Evolutionary conservation across 1,140 invertebrate genomes (phyloP).

Genomic region (Papilio aristodemus): DNA sequence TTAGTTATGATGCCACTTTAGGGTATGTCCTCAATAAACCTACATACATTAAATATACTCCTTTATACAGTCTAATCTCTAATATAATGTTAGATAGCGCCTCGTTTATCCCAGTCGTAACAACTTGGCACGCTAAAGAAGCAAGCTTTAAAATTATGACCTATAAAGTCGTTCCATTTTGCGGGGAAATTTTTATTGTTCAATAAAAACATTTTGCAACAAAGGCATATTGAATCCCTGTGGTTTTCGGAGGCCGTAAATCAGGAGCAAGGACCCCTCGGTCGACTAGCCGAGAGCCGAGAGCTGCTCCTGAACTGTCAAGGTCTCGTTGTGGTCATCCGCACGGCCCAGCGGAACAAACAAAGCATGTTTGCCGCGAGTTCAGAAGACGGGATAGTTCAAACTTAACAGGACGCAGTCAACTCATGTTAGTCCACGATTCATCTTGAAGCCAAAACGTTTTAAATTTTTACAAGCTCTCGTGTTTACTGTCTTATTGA

Average conservation of each 20-base stretch:
- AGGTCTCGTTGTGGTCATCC: constrained; percentile 69
- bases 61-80: too few relatives aligned
- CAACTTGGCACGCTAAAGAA: constrained; percentile 41
- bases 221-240: constrained; percentile 77
- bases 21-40: too few relatives aligned
- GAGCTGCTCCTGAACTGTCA: constrained; percentile 73
- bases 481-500: neutral
- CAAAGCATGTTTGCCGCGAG: constrained; percentile 41
- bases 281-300: constrained; percentile 44
- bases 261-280: constrained; percentile 73
- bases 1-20: too few relatives aligned
- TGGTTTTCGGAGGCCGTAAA: constrained; percentile 74
- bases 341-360: constrained; percentile 56
- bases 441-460: neutral
- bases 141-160: constrained; percentile 68
- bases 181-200: constrained; percentile 76
- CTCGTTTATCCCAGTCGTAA: constrained; percentile 39
- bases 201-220: constrained; percentile 75
- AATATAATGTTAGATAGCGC: constrained; percentile 34
- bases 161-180: constrained; percentile 77
- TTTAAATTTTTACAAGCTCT: neutral
- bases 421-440: neutral
- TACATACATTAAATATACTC: too few relatives aligned
- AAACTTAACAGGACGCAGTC: constrained; percentile 15
- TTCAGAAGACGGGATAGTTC: constrained; percentile 10